phyloP scores from a whole-genome alignment of 2,113 vertebrate genomes.

The Neotoma lepida region DNA sequence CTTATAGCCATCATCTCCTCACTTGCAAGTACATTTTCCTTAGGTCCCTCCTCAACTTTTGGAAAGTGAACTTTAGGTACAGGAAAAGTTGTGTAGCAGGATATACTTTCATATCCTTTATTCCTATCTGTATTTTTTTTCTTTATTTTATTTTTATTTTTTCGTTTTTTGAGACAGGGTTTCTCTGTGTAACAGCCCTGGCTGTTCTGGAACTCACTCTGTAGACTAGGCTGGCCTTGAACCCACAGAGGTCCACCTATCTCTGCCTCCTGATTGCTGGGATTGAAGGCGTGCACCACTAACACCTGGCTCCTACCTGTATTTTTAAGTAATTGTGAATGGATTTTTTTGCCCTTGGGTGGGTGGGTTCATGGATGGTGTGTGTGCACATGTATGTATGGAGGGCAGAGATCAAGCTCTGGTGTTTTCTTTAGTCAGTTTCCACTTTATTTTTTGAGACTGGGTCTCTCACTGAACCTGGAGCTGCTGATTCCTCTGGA shows the following conservation, averaged over 20 bases:
- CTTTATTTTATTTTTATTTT: no score
- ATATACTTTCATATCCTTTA: neutral
- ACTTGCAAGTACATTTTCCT: constrained; percentile 59
- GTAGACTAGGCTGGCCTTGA: no score
- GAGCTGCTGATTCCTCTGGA: neutral
- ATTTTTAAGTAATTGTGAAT: neutral
- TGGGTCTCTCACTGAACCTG: neutral
- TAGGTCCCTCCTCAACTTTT: constrained; percentile 49
- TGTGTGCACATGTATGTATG: neutral
- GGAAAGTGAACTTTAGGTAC: constrained; percentile 19
- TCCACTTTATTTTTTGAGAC: neutral
- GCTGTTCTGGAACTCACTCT: no score
- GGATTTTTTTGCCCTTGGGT: neutral
- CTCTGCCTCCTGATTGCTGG: no score
- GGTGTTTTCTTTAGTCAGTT: neutral
- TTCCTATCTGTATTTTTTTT: neutral
- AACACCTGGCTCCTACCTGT: neutral
- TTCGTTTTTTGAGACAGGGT: no score
- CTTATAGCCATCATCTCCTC: neutral
- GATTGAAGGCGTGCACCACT: no score
- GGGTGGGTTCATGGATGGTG: no score
- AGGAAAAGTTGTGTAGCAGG: constrained; percentile 1
- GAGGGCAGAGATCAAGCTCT: neutral
- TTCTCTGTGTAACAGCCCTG: no score
- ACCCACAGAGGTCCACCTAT: no score